These are phyloP conservation scores for Phortica okadai DNA, from an alignment of 2,888 invertebrate genomes.

Conservation along the genomic window DNA sequence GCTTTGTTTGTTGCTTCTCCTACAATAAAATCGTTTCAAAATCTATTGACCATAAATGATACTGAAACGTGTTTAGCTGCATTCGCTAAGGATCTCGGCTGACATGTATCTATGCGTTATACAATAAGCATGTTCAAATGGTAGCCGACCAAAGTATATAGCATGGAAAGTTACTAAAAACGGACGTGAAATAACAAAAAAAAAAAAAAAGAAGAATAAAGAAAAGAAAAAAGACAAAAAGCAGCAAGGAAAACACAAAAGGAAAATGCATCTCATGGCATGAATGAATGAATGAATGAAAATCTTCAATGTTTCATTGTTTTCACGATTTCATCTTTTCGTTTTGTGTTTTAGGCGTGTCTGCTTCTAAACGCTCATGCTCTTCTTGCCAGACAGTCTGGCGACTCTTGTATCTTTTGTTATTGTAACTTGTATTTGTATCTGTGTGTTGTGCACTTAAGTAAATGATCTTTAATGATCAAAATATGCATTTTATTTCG, in stretches of 20 bases:
- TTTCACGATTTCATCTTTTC: neutral
- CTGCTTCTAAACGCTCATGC: slow-evolving; percentile 50
- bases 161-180: neutral
- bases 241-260: slow-evolving; percentile 41
- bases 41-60: neutral
- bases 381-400: slow-evolving; percentile 63
- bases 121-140: neutral
- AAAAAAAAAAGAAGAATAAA: neutral
- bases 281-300: slow-evolving; percentile 59
- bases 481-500: neutral
- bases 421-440: slow-evolving; percentile 28
- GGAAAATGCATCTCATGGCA: slow-evolving; percentile 62
- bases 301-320: slow-evolving; percentile 58
- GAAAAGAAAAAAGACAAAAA: neutral
- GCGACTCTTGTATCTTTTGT: slow-evolving; percentile 52
- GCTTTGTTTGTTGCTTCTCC: neutral
- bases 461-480: neutral
- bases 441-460: slow-evolving; percentile 22
- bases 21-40: neutral
- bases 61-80: neutral
- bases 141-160: slow-evolving; percentile 11
- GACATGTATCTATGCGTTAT: too few species aligned
- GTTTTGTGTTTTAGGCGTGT: slow-evolving; percentile 7
- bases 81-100: neutral
- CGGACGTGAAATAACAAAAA: slow-evolving; percentile 21